Evolutionary conservation across 1,140 invertebrate genomes (phyloP), one percentile per base, ranked within the genome.

Genomic region (Zaprionus camerounensis): DNA sequence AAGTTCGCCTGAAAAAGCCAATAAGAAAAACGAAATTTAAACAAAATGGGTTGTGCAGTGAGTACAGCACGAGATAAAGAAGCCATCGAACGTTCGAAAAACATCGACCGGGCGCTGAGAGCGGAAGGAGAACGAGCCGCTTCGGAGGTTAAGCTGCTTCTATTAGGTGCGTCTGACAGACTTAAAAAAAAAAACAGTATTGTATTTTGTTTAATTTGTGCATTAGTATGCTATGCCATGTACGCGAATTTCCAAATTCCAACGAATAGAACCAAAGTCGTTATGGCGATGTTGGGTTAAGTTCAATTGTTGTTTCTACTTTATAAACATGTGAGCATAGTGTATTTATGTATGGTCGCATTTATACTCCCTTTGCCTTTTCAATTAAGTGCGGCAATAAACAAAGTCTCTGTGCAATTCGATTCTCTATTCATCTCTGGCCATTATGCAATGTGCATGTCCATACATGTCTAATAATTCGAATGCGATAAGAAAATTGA

Each of bases 71-170:
- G 95, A 88, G 96, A 97, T 93, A 97, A 97, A 93, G 96, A 96
- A 93, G 96, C 97, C 51, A 94, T 94, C 58, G 96, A 96, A 91
- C 94, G 97, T 86, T 97, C 97, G 26, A 97, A 97, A 94, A 96
- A 97, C 93, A 98, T 98, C 92, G 97, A 98, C 94, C 96, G 97
- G 93, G 95, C 96, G 92, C 93, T 98, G 28, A 92, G 96, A 82
- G 95, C 95, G 57, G 97, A 98, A 95, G 96, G 96, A 76, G 97
- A 98, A 94, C 95, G 96, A 75, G 96, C 96, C 71, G 96, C 97
- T 38, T 95, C 96, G 83, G 97, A 98, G 95, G 97, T 98, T 79
- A 98, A 98, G 94, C 94, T 98, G 61, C 94, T 98, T 55, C 93
- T 98, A 63, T 94, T 98, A 72, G 97, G 97, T 98, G 94, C 94